Percentiles rank a stretch among this genome's conserved stretches.
Conservation (phyloP, 1,140 invertebrate species). For the Cydia pomonella region DNA sequence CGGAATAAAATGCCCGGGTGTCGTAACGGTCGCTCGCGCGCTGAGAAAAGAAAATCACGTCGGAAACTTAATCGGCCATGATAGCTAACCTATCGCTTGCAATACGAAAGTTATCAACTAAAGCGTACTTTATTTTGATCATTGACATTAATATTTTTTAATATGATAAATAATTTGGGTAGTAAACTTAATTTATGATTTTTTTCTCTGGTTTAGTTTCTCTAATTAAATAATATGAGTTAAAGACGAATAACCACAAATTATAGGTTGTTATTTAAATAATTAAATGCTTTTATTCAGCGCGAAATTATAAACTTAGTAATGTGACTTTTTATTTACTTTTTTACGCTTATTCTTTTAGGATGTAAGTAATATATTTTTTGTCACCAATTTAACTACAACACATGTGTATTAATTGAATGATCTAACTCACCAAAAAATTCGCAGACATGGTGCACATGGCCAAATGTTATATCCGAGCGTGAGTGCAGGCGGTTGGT, state of each 20-base stretch:
- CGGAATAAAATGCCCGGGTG: not conserved
- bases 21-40: not conserved
- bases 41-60: slow-evolving; percentile 11
- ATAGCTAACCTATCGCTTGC: slow-evolving; percentile 28
- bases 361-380: no score
- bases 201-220: not conserved
- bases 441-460: slow-evolving; percentile 61
- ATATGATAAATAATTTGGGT: no score
- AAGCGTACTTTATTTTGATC: not conserved
- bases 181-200: not conserved
- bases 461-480: slow-evolving; percentile 47
- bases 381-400: no score
- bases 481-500: slow-evolving; percentile 60
- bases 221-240: no score
- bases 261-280: no score
- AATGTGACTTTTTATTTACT: no score
- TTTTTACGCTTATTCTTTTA: no score
- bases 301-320: no score
- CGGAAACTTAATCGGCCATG: slow-evolving; percentile 31
- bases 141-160: not conserved
- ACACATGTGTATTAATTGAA: not conserved
- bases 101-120: slow-evolving; percentile 12
- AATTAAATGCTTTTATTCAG: no score
- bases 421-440: slow-evolving; percentile 65
- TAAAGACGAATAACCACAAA: no score